Evolutionary conservation across 2,888 invertebrate species (phyloP), one percentile per base, ranked within the genome.

Genomic region (Leptopilina myrica): DNA sequence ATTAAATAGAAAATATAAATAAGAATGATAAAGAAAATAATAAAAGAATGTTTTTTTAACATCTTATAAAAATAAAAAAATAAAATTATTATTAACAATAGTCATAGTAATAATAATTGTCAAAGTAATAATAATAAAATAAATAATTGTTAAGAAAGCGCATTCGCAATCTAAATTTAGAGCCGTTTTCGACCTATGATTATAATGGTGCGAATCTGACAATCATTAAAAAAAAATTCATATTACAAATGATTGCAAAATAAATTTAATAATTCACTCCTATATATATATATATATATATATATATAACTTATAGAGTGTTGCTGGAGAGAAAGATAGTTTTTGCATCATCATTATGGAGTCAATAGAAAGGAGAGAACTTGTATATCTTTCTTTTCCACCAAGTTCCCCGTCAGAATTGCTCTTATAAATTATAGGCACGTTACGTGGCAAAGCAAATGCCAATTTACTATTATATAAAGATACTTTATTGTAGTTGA

Each of bases 381-480:
- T 73, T 56, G 56, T 73, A 56, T 73, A 56, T 73, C 73, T 73
- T 73, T 73, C 56, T 73, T 33, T 33, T 40, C 33, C 40, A 56
- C n/a, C 49, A 73, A 73, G 26, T 73, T 73, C 40, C 43, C 15
- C 56, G 56, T 12, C 11, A 11, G 56, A 73, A 59, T 56, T 73
- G 53, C 56, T 33, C 40, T n/a, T 56, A 73, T 59, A 59, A 73
- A 73, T 73, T 73, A 73, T 59, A 73, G 73, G 14, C 73, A 33
- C 11, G 56, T 73, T 59, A 73, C 56, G 73, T 73, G 56, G 73
- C 53, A 73, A 33, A 8, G 56, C 53, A 73, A 73, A 73, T 56
- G 56, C 56, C 73, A 73, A 73, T 73, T 73, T 73, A 56, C 73
- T 56, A 56, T 73, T 73, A 73, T 73, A 73, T 73, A 73, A 73